Evolutionary conservation across 2,888 invertebrate species (phyloP).

Genomic region (Leistus spinibarbis): DNA sequence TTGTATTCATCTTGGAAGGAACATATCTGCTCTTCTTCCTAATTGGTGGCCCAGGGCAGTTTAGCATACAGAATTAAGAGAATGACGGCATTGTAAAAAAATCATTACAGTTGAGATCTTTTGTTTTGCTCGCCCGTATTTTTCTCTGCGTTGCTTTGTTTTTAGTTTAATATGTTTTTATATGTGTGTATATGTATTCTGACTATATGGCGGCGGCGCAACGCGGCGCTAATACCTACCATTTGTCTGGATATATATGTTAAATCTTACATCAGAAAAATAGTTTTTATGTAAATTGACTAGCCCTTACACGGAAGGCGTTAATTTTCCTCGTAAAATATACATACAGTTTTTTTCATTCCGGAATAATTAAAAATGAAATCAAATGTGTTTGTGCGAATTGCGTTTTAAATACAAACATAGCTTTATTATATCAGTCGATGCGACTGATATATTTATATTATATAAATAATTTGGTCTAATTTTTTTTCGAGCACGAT

Average conservation of each 20-base stretch:
- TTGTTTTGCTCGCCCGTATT: neutral
- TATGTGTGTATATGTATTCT: neutral
- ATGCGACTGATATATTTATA: too few species aligned
- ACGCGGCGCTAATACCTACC: neutral
- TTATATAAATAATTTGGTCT: too few species aligned
- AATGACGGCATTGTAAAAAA: neutral
- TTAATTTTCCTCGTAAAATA: neutral
- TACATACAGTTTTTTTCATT: neutral
- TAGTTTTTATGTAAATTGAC: constrained; percentile 29
- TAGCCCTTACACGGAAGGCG: neutral
- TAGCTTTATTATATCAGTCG: too few species aligned
- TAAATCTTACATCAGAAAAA: constrained; percentile 26
- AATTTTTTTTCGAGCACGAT: too few species aligned
- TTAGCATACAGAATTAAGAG: constrained; percentile 1
- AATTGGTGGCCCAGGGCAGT: constrained; percentile 23
- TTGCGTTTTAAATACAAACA: neutral
- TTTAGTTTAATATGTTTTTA: neutral
- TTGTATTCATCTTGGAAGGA: constrained; percentile 18
- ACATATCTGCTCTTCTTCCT: constrained; percentile 4
- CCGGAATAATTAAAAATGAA: neutral
- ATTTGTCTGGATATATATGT: neutral
- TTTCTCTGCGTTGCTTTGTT: neutral
- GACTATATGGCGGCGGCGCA: neutral
- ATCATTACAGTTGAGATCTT: neutral
- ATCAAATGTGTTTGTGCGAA: neutral